These are phyloP conservation scores for Gallinago nigripennis DNA, from an alignment of 2,797 vertebrate species.

Conservation along the genomic window DNA sequence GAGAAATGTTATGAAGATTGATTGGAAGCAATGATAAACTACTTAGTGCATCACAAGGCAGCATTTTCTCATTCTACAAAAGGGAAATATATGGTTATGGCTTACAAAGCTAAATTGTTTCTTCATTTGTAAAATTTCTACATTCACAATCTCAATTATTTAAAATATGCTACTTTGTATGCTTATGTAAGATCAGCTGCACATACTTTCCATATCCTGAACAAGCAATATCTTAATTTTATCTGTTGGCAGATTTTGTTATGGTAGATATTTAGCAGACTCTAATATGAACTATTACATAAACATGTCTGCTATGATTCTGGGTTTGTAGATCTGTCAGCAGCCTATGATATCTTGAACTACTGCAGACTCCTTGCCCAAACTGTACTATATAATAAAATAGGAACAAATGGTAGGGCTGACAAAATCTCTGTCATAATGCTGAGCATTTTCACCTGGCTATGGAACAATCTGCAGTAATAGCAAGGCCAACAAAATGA, in stretches of 20 bases:
- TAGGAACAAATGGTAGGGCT: not conserved
- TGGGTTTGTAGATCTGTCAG: not conserved
- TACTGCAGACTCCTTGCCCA: not conserved
- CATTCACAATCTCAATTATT: not conserved
- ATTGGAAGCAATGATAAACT: slow-evolving; percentile 7
- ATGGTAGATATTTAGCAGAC: not conserved
- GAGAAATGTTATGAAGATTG: not conserved
- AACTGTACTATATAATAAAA: not conserved
- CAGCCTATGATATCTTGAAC: not conserved
- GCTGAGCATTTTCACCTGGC: not conserved
- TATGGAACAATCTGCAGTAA: not conserved
- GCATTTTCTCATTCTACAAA: not conserved
- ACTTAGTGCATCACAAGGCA: not conserved
- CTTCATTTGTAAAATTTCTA: not conserved
- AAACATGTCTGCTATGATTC: not conserved
- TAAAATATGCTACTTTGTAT: not conserved
- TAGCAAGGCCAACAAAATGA: not conserved
- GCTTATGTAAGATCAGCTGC: not conserved
- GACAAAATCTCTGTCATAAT: not conserved
- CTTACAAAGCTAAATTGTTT: not conserved
- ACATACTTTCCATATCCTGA: not conserved
- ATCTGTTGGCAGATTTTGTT: not conserved
- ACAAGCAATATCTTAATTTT: not conserved
- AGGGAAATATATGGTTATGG: not conserved
- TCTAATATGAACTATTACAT: not conserved